phyloP scores from a whole-genome alignment of 2,888 invertebrate genomes.

The Eupithecia subumbrata region DNA sequence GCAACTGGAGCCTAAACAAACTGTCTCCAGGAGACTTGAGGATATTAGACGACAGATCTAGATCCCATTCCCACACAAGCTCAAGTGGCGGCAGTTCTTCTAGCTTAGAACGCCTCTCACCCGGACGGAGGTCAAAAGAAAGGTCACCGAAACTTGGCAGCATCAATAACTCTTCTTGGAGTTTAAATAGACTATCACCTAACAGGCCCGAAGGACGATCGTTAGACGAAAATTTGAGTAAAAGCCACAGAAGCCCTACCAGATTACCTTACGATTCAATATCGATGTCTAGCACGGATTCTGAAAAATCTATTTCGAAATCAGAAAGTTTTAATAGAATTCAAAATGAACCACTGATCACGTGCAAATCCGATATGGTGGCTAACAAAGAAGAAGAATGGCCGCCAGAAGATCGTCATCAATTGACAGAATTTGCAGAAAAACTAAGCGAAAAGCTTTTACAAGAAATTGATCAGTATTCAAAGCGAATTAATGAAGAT shows the following conservation, averaged over 20 bases:
- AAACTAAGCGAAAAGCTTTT: constrained; percentile 91
- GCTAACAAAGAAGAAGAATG: constrained; percentile 79
- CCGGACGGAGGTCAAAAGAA: constrained; percentile 79
- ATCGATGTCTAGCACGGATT: constrained; percentile 80
- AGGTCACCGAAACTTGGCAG: constrained; percentile 80
- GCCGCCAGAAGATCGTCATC: constrained; percentile 85
- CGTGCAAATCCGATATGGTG: constrained; percentile 80
- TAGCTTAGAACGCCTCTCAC: constrained; percentile 78
- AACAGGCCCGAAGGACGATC: constrained; percentile 80
- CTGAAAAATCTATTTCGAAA: constrained; percentile 81
- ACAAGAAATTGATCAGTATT: constrained; percentile 88
- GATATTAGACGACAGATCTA: constrained; percentile 76
- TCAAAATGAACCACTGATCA: constrained; percentile 80
- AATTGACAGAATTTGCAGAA: constrained; percentile 91
- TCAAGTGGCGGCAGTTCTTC: constrained; percentile 82
- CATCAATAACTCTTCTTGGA: constrained; percentile 81
- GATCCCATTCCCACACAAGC: constrained; percentile 80
- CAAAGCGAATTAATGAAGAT: constrained; percentile 80
- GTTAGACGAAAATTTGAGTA: constrained; percentile 75
- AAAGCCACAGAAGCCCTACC: constrained; percentile 78
- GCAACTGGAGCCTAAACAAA: constrained; percentile 82
- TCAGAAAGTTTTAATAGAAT: constrained; percentile 81
- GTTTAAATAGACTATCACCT: constrained; percentile 77
- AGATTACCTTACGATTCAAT: constrained; percentile 78
- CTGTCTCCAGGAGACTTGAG: constrained; percentile 79